Percentiles rank a stretch among this genome's conserved stretches.
Conservation (phyloP, 2,113 vertebrate genomes). For the Hypanus sabinus region DNA sequence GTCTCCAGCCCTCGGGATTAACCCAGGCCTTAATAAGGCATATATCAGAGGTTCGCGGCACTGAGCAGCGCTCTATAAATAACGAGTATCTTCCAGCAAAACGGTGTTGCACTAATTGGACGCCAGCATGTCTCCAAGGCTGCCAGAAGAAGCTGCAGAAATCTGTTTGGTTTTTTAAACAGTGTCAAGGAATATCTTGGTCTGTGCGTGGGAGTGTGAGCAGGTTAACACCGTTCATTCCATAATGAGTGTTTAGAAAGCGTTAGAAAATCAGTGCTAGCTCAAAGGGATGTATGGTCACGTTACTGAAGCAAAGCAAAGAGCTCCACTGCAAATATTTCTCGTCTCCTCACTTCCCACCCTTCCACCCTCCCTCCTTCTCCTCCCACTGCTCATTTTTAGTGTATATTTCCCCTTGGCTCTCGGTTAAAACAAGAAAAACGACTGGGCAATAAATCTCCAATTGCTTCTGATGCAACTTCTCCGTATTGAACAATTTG, state of each 20-base stretch:
- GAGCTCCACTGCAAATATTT: background rate
- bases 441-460: constrained; percentile 19
- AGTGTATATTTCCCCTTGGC: background rate
- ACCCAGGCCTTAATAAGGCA: constrained; percentile 16
- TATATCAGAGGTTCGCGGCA: constrained; percentile 8
- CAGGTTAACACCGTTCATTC: background rate
- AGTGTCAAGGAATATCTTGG: constrained; percentile 11
- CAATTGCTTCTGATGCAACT: background rate
- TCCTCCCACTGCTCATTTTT: background rate
- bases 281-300: background rate
- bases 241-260: constrained; percentile 34
- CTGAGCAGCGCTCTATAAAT: constrained; percentile 10
- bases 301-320: background rate
- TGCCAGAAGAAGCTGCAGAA: constrained; percentile 12
- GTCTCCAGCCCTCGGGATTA: background rate
- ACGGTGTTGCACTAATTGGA: constrained; percentile 12
- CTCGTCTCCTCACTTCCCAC: too few species aligned
- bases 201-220: background rate
- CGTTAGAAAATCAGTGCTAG: background rate
- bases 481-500: background rate
- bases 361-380: background rate
- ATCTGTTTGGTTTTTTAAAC: constrained; percentile 31
- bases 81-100: constrained; percentile 28
- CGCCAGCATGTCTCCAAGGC: background rate
- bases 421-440: background rate